Conservation (phyloP, 2,888 invertebrate genomes). For the Aspidiotus destructor region DNA sequence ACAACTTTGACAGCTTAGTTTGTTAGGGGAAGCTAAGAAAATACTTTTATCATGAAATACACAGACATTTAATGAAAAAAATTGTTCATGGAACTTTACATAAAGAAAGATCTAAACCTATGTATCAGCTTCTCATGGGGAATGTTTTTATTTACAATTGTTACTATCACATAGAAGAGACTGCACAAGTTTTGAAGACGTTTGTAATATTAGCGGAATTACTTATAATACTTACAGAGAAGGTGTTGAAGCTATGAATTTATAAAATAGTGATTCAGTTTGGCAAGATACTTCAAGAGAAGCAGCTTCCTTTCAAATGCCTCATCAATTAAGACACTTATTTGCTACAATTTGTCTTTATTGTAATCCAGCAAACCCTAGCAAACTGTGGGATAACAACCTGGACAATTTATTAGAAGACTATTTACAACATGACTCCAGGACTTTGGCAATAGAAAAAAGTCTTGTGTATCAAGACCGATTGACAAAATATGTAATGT, state of each 20-base stretch:
- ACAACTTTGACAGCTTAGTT: too few relatives aligned
- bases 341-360: not conserved
- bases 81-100: too few relatives aligned
- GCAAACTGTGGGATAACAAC: not conserved
- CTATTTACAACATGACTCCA: not conserved
- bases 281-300: not conserved
- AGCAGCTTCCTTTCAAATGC: not conserved
- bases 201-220: not conserved
- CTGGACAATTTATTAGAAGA: not conserved
- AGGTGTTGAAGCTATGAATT: not conserved
- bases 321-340: not conserved
- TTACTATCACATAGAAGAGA: not conserved
- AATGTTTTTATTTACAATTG: not conserved
- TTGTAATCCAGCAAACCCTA: not conserved
- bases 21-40: too few relatives aligned
- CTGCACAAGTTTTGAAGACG: not conserved
- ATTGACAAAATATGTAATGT: too few relatives aligned
- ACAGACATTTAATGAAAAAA: conserved; percentile 9
- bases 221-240: not conserved
- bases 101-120: too few relatives aligned
- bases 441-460: not conserved
- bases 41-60: conserved; percentile 21
- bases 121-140: not conserved
- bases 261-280: not conserved
- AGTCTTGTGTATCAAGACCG: too few relatives aligned